These are phyloP conservation scores for Hyalella azteca DNA, from an alignment of 2,888 invertebrate species.

Conservation along the genomic window DNA sequence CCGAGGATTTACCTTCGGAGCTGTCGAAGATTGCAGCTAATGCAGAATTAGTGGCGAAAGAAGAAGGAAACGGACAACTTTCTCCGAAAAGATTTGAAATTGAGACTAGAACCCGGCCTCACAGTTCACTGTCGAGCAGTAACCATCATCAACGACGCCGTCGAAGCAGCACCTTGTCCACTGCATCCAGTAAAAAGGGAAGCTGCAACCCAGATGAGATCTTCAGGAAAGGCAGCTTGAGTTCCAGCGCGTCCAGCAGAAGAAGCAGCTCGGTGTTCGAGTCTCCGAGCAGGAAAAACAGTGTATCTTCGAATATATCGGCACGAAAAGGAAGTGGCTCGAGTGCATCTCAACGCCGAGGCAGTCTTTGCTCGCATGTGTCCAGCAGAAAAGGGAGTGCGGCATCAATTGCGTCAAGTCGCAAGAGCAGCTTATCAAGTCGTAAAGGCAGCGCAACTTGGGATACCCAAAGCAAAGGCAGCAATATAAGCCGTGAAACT, in stretches of 20 bases:
- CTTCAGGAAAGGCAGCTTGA: slow-evolving; percentile 30
- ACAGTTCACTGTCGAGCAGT: neutral
- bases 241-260: slow-evolving; percentile 35
- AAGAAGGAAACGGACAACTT: neutral
- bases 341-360: slow-evolving; percentile 10
- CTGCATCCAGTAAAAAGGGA: slow-evolving; percentile 35
- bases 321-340: slow-evolving; percentile 39
- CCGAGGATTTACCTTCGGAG: slow-evolving; percentile 58
- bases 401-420: slow-evolving; percentile 31
- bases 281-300: slow-evolving; percentile 37
- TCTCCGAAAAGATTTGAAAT: neutral
- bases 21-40: neutral
- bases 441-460: slow-evolving; percentile 35
- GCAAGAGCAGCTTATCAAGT: slow-evolving; percentile 41
- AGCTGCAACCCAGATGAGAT: slow-evolving; percentile 28
- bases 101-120: neutral
- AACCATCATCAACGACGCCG: slow-evolving; percentile 11
- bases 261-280: slow-evolving; percentile 32
- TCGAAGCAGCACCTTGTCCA: slow-evolving; percentile 38
- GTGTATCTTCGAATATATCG: slow-evolving; percentile 4
- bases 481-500: slow-evolving; percentile 5
- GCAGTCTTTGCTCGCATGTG: neutral
- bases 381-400: slow-evolving; percentile 41
- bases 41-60: neutral
- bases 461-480: slow-evolving; percentile 16